Percentiles rank a stretch among this genome's conserved stretches.
Evolutionary conservation across 2,797 vertebrate species (phyloP).

Genomic region (Philypnodon macrostomus): DNA sequence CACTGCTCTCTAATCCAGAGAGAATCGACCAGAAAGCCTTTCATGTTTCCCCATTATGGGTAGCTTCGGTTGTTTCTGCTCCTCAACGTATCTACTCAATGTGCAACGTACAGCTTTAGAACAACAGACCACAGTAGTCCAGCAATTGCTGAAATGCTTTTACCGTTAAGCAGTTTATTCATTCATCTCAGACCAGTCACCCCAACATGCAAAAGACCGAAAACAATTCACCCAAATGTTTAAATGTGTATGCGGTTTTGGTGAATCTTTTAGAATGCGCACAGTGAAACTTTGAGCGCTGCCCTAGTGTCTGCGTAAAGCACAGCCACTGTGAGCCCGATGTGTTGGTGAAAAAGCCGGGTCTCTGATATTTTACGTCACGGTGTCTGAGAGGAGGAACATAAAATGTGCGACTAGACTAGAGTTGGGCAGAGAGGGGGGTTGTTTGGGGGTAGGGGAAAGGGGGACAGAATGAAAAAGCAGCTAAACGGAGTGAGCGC

Average conservation of each 20-base stretch:
- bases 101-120: background rate
- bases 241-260: no score
- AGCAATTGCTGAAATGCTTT: no score
- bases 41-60: constrained; percentile 28
- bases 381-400: constrained; percentile 65
- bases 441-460: background rate
- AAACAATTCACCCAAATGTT: no score
- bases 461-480: constrained; percentile 43
- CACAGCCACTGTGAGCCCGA: constrained; percentile 43
- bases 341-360: constrained; percentile 45
- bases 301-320: constrained; percentile 22
- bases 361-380: constrained; percentile 79
- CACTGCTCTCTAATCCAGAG: constrained; percentile 68
- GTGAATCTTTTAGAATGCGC: no score
- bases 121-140: background rate
- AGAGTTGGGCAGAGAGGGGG: constrained; percentile 21
- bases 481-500: constrained; percentile 52
- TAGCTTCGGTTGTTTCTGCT: constrained; percentile 7
- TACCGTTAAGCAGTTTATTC: no score
- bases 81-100: constrained; percentile 2
- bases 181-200: background rate
- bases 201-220: background rate
- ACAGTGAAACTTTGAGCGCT: constrained; percentile 5
- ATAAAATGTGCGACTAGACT: constrained; percentile 64
- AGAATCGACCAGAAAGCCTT: constrained; percentile 59